Evolutionary conservation across 2,113 vertebrate genomes (phyloP).

Genomic region (Pelecanus crispus): DNA sequence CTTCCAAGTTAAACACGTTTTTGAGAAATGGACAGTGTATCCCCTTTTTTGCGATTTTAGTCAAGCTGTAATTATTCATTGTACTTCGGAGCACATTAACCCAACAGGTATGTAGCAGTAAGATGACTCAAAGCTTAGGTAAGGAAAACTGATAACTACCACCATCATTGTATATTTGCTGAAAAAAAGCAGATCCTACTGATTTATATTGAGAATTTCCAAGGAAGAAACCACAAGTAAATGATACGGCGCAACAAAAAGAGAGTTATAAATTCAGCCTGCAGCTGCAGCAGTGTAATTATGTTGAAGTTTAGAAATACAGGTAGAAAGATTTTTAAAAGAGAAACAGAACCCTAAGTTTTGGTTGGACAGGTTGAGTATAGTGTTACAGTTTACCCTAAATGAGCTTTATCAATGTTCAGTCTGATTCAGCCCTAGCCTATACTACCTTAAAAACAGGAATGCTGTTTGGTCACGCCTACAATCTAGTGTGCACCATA

Average conservation of each 20-base stretch:
- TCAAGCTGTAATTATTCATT: neutral
- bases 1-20: neutral
- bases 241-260: neutral
- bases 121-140: neutral
- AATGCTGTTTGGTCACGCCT: rapidly evolving
- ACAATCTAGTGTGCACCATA: rapidly evolving
- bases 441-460: neutral
- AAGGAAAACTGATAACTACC: neutral
- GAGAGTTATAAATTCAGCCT: neutral
- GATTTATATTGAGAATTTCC: neutral
- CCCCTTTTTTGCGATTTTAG: neutral
- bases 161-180: neutral
- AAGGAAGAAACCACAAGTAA: neutral
- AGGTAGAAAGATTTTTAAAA: neutral
- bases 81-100: neutral
- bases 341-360: neutral
- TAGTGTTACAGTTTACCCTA: neutral
- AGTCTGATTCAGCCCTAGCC: neutral
- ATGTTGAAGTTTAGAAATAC: neutral
- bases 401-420: neutral
- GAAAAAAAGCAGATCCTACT: neutral
- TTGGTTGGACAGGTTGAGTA: neutral
- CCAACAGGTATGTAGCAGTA: neutral
- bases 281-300: neutral
- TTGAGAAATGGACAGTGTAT: neutral